These are phyloP conservation scores for Folsomia manolachei DNA, from an alignment of 2,888 invertebrate species.

Conservation along the genomic window DNA sequence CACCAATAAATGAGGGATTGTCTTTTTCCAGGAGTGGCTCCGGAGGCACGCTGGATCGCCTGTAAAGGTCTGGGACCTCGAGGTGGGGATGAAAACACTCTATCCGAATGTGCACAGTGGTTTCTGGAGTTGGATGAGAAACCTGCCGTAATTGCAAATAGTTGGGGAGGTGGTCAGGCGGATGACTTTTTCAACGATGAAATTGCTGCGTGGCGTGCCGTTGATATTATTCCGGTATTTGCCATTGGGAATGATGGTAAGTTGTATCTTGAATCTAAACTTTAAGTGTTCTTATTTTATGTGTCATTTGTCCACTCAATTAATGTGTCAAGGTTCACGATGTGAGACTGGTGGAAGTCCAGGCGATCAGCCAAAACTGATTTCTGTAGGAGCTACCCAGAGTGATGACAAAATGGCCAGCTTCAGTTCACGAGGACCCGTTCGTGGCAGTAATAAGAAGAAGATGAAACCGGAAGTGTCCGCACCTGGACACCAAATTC, in stretches of 20 bases:
- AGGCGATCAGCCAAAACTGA: neutral
- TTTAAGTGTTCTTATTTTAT: no score
- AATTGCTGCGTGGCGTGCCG: neutral
- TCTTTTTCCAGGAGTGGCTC: neutral
- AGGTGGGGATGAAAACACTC: neutral
- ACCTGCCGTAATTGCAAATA: neutral
- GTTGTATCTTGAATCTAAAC: no score
- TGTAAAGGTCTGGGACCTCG: neutral
- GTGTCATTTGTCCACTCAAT: no score
- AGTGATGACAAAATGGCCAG: neutral
- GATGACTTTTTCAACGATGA: neutral
- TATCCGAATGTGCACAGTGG: neutral
- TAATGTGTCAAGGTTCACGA: neutral
- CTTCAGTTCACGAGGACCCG: neutral
- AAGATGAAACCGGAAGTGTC: conserved; percentile 2
- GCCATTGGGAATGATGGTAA: neutral
- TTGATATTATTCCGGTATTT: neutral
- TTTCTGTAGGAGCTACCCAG: neutral
- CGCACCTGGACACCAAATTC: neutral
- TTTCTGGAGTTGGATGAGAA: neutral
- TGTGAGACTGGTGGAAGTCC: neutral
- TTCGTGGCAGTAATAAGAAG: neutral
- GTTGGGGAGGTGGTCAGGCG: conserved; percentile 12
- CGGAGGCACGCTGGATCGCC: neutral
- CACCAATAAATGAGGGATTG: neutral